Percentiles rank a stretch among this genome's conserved stretches.
Evolutionary conservation across 2,888 invertebrate species (phyloP).

Genomic region (Monopis laevigella): DNA sequence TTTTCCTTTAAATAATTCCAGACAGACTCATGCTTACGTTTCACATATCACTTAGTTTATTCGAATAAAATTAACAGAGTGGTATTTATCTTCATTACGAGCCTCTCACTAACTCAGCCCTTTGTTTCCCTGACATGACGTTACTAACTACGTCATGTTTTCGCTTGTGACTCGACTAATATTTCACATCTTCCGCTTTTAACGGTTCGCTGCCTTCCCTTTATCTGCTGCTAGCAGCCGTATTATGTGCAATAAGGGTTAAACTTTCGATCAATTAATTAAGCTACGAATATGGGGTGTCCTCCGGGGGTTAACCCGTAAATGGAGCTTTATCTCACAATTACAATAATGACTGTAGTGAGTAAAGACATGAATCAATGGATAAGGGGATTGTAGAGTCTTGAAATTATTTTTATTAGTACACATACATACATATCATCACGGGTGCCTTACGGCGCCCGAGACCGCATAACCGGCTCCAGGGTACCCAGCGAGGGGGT

Average conservation of each 20-base stretch:
- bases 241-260: slow-evolving; percentile 57
- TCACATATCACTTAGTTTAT: slow-evolving; percentile 32
- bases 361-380: slow-evolving; percentile 22
- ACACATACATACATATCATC: no score
- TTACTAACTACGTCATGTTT: slow-evolving; percentile 50
- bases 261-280: slow-evolving; percentile 66
- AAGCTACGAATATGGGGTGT: slow-evolving; percentile 41
- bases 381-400: no score
- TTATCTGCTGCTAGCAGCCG: slow-evolving; percentile 57
- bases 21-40: slow-evolving; percentile 13
- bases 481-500: no score
- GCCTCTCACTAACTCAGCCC: slow-evolving; percentile 56
- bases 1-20: slow-evolving; percentile 2
- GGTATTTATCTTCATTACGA: slow-evolving; percentile 65
- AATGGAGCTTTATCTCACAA: slow-evolving; percentile 29
- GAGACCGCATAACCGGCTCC: no score
- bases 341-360: slow-evolving; percentile 51
- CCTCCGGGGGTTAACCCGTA: slow-evolving; percentile 35
- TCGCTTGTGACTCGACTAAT: slow-evolving; percentile 57
- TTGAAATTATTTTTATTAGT: no score
- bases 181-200: slow-evolving; percentile 60
- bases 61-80: slow-evolving; percentile 54
- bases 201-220: slow-evolving; percentile 53
- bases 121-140: slow-evolving; percentile 55
- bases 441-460: no score